These are phyloP conservation scores for Linnaemya vulpina DNA, from an alignment of 2,888 invertebrate species.

Conservation along the genomic window DNA sequence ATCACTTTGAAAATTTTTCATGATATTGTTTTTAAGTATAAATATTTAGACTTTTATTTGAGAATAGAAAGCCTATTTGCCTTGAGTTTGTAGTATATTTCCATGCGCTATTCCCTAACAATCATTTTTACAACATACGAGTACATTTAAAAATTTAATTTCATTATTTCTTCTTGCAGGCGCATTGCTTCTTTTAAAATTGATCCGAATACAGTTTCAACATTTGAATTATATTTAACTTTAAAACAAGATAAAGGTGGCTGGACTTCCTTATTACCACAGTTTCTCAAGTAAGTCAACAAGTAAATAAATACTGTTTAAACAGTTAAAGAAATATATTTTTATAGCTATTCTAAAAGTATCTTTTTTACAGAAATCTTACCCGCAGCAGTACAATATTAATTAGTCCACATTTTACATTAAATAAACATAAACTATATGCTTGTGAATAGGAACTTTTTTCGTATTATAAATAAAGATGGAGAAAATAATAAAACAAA, in stretches of 20 bases:
- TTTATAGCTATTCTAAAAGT: background rate
- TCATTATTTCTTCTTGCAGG: slow-evolving; percentile 79
- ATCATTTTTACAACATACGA: too few relatives aligned
- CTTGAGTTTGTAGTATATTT: too few relatives aligned
- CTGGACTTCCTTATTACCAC: slow-evolving; percentile 94
- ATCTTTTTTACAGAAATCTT: slow-evolving; percentile 87
- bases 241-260: slow-evolving; percentile 93
- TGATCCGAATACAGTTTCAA: slow-evolving; percentile 93
- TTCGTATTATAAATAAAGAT: slow-evolving; percentile 41
- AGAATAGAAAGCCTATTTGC: too few relatives aligned
- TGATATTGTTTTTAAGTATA: too few relatives aligned
- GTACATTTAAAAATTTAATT: background rate
- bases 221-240: slow-evolving; percentile 94
- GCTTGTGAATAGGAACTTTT: slow-evolving; percentile 83
- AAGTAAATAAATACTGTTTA: slow-evolving; percentile 8
- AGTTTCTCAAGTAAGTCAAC: slow-evolving; percentile 92
- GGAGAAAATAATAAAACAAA: slow-evolving; percentile 28
- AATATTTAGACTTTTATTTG: too few relatives aligned
- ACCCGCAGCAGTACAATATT: slow-evolving; percentile 93
- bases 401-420: slow-evolving; percentile 93
- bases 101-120: too few relatives aligned
- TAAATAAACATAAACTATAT: slow-evolving; percentile 96
- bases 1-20: too few relatives aligned
- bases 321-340: background rate
- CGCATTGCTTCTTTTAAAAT: slow-evolving; percentile 92